A percentile compares a stretch with the other conserved stretches of the same genome.
These are phyloP conservation scores for Eubasilissa splendida DNA, from an alignment of 2,888 invertebrate species.

Conservation along the genomic window DNA sequence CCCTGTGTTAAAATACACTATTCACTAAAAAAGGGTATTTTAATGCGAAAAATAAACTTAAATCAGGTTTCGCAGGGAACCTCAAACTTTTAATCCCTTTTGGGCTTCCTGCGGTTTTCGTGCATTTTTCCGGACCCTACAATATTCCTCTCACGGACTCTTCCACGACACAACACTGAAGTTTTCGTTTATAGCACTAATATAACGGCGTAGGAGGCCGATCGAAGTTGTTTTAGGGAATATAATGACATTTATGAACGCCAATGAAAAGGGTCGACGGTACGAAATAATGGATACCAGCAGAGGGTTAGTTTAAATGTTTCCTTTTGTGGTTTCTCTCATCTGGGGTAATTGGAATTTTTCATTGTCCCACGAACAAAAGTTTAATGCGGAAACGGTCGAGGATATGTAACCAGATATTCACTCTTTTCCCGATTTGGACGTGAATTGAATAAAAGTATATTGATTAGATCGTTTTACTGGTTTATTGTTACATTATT, in stretches of 20 bases:
- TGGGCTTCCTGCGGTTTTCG: slow-evolving; percentile 30
- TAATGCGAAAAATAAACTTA: slow-evolving; percentile 9
- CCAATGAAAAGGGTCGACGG: slow-evolving; percentile 54
- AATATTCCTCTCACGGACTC: slow-evolving; percentile 49
- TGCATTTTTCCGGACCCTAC: slow-evolving; percentile 33
- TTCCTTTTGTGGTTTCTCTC: slow-evolving; percentile 50
- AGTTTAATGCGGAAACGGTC: slow-evolving; percentile 28
- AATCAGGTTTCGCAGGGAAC: slow-evolving; percentile 9
- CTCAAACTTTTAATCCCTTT: slow-evolving; percentile 39
- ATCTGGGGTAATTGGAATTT: slow-evolving; percentile 54
- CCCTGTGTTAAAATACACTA: too few species aligned
- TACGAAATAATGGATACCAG: slow-evolving; percentile 50
- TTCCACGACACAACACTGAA: slow-evolving; percentile 44
- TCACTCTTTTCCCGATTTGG: background rate
- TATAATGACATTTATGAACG: slow-evolving; percentile 56
- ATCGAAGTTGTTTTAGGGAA: slow-evolving; percentile 51
- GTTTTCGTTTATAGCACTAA: slow-evolving; percentile 51
- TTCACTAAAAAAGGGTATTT: background rate
- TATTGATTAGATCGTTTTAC: too few species aligned
- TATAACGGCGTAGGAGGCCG: slow-evolving; percentile 40
- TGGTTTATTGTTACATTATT: too few species aligned
- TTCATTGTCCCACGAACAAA: slow-evolving; percentile 46
- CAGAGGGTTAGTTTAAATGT: slow-evolving; percentile 53
- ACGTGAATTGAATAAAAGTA: too few species aligned
- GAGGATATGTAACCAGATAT: slow-evolving; percentile 21